These are phyloP conservation scores for Tragelaphus oryx DNA, from an alignment of 2,797 vertebrate genomes.

Conservation along the genomic window DNA sequence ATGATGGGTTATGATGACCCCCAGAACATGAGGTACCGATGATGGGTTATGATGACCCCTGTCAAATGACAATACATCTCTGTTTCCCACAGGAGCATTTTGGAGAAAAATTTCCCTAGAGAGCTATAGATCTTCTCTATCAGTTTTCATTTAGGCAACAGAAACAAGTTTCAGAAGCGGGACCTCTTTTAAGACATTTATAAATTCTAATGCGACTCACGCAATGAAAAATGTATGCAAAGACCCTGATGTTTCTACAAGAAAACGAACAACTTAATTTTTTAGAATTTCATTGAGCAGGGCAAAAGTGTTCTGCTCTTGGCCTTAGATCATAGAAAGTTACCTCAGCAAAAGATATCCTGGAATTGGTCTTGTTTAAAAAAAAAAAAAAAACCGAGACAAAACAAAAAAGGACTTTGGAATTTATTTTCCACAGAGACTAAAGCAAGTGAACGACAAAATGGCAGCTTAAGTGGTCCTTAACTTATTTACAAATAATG, in stretches of 20 bases:
- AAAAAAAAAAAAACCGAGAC: neutral
- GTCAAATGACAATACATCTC: neutral
- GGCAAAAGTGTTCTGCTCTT: neutral
- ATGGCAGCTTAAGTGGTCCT: neutral
- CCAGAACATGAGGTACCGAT: fast-evolving
- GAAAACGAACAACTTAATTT: neutral
- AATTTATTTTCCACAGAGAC: neutral
- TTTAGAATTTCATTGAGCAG: neutral
- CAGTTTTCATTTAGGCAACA: neutral
- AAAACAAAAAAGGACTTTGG: neutral
- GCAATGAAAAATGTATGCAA: neutral
- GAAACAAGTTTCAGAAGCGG: neutral
- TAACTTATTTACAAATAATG: neutral
- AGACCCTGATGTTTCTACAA: neutral
- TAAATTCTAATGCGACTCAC: neutral
- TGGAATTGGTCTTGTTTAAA: neutral
- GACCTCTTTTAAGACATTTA: neutral
- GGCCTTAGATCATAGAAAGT: neutral
- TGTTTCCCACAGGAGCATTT: neutral
- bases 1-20: too few relatives aligned
- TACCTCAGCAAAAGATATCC: neutral
- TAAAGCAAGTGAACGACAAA: neutral
- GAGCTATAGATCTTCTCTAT: neutral
- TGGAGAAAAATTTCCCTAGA: neutral
- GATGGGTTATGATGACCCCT: neutral